Conservation (phyloP, 2,797 vertebrate genomes). For the Peromyscus attwateri region DNA sequence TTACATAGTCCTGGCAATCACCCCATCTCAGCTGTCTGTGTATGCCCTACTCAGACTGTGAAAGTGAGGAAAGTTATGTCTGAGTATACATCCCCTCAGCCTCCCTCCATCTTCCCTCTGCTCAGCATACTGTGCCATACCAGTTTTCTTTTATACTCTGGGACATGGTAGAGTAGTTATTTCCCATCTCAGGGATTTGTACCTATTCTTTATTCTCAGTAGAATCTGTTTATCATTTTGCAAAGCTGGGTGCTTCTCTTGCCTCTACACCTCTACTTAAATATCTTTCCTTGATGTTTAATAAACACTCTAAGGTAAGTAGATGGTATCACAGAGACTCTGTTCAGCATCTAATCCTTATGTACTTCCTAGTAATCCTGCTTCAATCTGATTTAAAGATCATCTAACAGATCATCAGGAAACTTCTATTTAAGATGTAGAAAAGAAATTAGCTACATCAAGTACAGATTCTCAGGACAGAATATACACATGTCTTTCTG, state of each 20-base stretch:
- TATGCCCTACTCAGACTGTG: neutral
- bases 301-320: neutral
- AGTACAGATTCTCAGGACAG: slow-evolving; percentile 19
- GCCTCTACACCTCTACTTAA: slow-evolving; percentile 23
- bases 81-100: neutral
- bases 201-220: neutral
- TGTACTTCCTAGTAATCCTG: neutral
- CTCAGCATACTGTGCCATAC: neutral
- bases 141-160: neutral
- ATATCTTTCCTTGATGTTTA: slow-evolving; percentile 23
- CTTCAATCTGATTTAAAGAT: slow-evolving; percentile 27
- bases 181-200: neutral
- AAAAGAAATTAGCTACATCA: slow-evolving; percentile 34
- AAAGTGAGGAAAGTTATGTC: neutral
- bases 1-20: neutral
- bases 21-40: neutral
- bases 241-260: slow-evolving; percentile 9
- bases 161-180: neutral
- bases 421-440: slow-evolving; percentile 47
- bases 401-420: slow-evolving; percentile 25
- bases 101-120: neutral
- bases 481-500: neutral
- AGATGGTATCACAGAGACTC: neutral
- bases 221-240: neutral
- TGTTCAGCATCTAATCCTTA: neutral